Conservation (phyloP, 2,113 vertebrate genomes). For the Phocoena phocoena region DNA sequence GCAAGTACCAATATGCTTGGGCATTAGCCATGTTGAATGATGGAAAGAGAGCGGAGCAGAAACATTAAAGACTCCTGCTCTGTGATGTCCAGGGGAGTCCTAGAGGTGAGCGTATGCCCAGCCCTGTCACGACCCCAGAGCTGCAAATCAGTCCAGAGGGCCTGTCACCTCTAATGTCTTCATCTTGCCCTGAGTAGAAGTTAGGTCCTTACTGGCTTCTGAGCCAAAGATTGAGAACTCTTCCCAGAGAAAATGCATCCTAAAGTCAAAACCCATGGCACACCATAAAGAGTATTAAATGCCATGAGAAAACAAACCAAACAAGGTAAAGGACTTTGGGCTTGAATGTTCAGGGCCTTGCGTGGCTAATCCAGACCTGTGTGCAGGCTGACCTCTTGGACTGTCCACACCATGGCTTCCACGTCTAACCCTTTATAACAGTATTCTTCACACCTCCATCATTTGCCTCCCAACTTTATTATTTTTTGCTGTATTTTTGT, state of each 20-base stretch:
- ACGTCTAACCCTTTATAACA: accelerated
- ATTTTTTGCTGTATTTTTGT: neutral
- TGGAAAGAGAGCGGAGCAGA: neutral
- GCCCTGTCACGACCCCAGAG: neutral
- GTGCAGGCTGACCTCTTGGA: neutral
- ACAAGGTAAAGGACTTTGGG: neutral
- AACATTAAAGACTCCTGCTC: neutral
- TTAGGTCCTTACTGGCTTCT: neutral
- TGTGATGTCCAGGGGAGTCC: neutral
- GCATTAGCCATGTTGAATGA: neutral
- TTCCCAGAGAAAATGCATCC: neutral
- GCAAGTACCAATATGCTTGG: neutral
- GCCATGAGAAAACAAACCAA: neutral
- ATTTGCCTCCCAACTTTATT: neutral
- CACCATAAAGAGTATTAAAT: neutral
- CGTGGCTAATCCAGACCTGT: neutral
- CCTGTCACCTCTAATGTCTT: neutral
- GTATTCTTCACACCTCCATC: neutral
- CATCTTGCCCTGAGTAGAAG: neutral
- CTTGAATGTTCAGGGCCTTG: neutral
- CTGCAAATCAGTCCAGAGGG: accelerated
- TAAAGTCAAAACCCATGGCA: neutral
- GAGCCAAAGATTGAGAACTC: neutral
- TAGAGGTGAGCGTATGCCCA: accelerated
- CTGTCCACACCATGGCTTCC: neutral